Base-by-base conservation (phyloP, 2,888 invertebrate species). In the Hoplodrina blanda region DNA sequence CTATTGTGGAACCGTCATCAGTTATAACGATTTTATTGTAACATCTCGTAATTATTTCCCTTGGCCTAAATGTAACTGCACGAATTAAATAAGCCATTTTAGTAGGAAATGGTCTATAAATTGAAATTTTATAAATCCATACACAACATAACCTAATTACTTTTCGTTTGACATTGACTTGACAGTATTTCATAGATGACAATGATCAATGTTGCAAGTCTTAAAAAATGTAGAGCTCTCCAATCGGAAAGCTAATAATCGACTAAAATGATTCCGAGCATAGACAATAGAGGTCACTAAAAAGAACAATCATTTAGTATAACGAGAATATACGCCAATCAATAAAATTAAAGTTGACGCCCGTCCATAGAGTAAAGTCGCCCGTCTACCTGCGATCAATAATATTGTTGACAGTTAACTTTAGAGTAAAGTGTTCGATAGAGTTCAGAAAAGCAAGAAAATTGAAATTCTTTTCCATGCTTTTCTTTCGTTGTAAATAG, bases 1-100 rank as follows among this genome's bases (percentile, higher is more conserved):
- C 97, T 85, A 98, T 97, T 64, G 98, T 98, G 67, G 97, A 97
- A 17, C 97, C 97, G 94, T 98, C 97, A 82, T 98, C 97, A 15
- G 97, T 97, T 72, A 97, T 92, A 0, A 97, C 97, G 44, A 98
- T 97, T 90, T 96, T 97, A 69, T 92, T 94, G 67, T 91, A 96
- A 72, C 83, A 86, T 86, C 95, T 91, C 17, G 68, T 64, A 2
- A 92, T 52, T 19, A 92, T 56, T 62, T 84, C 67, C 63, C 76
- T 87, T 8, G 91, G 89, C 68, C 70, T 88, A 65, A 86, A 87
- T 50, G 73, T 67, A 44, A 88, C 25, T 15, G 79, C 74, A 44
- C 92, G 91, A 25, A 90, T 68, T 62, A 93, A 78, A 75, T 87
- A 73, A 41, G 91, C 84, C 95, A 95, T 94, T 80, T 46, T 82